phyloP scores from a whole-genome alignment of 1,140 invertebrate genomes.

The Papilio aristodemus region DNA sequence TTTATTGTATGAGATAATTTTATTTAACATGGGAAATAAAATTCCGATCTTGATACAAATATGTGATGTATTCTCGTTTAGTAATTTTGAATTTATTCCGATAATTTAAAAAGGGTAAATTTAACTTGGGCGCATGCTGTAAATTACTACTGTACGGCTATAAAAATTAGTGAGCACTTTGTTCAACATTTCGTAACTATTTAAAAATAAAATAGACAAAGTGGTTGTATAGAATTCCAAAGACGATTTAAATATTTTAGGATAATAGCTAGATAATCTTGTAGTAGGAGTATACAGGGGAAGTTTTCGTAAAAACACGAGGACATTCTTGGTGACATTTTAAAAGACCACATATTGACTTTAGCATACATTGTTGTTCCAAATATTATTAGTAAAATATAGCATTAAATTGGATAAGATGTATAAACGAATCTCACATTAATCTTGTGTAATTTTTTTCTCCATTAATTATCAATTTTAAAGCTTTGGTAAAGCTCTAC shows the following conservation, averaged over 20 bases:
- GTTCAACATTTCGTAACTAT: neutral
- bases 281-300: neutral
- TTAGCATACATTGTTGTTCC: too few species aligned
- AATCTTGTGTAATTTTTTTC: neutral
- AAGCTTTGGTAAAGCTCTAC: neutral
- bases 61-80: slow-evolving; percentile 20
- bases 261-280: neutral
- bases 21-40: slow-evolving; percentile 28
- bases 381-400: too few species aligned
- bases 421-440: too few species aligned
- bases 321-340: too few species aligned
- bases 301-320: too few species aligned
- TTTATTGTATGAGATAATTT: slow-evolving; percentile 28
- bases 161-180: slow-evolving; percentile 16
- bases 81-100: slow-evolving; percentile 1
- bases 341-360: too few species aligned
- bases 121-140: neutral
- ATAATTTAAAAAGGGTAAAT: slow-evolving; percentile 10
- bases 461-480: too few species aligned
- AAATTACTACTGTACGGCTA: slow-evolving; percentile 2
- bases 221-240: neutral
- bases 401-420: too few species aligned
- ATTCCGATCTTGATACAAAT: slow-evolving; percentile 23
- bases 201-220: slow-evolving; percentile 3
- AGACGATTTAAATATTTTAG: neutral